phyloP scores from a whole-genome alignment of 2,113 vertebrate species.

The Tragelaphus buxtoni region DNA sequence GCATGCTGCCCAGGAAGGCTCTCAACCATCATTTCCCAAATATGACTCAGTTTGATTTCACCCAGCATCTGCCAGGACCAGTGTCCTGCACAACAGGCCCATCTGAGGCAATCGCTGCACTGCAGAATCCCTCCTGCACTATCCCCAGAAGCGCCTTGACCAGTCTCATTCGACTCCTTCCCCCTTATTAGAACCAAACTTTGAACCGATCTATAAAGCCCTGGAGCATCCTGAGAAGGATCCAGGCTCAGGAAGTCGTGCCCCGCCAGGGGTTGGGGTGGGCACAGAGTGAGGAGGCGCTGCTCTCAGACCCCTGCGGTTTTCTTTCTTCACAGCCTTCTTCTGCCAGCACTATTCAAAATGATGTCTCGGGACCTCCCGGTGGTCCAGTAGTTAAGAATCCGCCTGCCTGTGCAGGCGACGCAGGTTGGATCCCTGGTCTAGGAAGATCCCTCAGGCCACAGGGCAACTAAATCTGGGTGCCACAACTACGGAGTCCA shows the following conservation, averaged over 20 bases:
- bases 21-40: neutral
- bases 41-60: neutral
- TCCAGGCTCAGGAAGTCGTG: neutral
- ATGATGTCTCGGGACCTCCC: neutral
- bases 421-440: neutral
- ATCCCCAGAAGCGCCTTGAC: neutral
- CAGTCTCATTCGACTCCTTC: neutral
- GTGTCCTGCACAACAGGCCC: neutral
- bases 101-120: fast-evolving
- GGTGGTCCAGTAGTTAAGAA: neutral
- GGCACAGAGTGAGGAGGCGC: neutral
- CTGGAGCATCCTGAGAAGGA: neutral
- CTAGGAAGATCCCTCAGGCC: neutral
- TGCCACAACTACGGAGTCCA: neutral
- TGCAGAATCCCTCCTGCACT: neutral
- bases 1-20: neutral
- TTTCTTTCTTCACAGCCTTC: neutral
- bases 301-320: neutral
- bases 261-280: too few species aligned
- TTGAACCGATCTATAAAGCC: neutral
- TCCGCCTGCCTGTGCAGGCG: neutral
- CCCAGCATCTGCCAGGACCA: neutral
- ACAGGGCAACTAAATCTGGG: neutral
- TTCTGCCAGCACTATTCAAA: neutral
- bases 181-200: neutral